Percentiles rank a stretch among this genome's conserved stretches.
Evolutionary conservation across 2,113 vertebrate genomes (phyloP).

Genomic region (Rhinolophus ferrumequinum): DNA sequence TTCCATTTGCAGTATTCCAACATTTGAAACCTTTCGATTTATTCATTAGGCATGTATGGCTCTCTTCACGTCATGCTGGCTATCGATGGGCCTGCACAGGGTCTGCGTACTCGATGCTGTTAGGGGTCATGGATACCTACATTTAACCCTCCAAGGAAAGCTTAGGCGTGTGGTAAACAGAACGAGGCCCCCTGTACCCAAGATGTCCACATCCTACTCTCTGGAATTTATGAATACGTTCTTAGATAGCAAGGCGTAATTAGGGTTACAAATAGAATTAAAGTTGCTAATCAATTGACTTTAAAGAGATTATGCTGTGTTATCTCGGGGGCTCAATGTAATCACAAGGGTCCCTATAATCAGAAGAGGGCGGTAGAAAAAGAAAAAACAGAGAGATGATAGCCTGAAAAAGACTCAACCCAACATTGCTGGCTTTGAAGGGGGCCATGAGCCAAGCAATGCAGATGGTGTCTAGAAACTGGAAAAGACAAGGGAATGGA

Average conservation of each 20-base stretch:
- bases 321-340: not conserved
- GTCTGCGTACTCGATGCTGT: not conserved
- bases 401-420: not conserved
- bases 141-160: not conserved
- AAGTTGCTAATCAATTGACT: not conserved
- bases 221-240: not conserved
- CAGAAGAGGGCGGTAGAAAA: not conserved
- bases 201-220: not conserved
- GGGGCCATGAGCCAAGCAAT: not conserved
- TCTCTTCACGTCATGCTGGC: not conserved
- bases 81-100: rapidly evolving
- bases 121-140: rapidly evolving
- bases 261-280: not conserved
- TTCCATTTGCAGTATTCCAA: not conserved
- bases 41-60: not conserved
- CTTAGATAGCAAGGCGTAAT: not conserved
- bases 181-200: not conserved
- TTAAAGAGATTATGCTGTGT: not conserved
- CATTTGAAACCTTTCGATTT: not conserved
- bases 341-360: not conserved
- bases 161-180: not conserved
- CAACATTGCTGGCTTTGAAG: not conserved
- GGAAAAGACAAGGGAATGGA: not conserved
- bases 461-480: not conserved
- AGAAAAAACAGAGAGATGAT: not conserved